Evolutionary conservation across 2,888 invertebrate genomes (phyloP).

Genomic region (Xestia ashworthii): DNA sequence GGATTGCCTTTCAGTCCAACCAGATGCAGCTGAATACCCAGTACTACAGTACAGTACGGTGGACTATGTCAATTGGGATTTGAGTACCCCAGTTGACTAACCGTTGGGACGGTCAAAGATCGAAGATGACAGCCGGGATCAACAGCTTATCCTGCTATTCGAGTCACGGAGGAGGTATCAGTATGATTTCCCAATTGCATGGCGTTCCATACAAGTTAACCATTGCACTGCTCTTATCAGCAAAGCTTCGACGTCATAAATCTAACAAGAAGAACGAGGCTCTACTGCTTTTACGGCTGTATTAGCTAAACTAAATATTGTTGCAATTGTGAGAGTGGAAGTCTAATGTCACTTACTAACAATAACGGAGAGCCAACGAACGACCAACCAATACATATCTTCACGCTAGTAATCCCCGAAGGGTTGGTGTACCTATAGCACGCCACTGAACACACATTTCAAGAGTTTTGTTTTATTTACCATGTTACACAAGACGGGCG

Average conservation of each 20-base stretch:
- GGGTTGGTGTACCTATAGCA: background rate
- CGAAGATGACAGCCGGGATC: background rate
- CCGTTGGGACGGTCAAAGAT: background rate
- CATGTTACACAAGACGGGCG: background rate
- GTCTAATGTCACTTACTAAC: background rate
- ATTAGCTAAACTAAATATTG: background rate
- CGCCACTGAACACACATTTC: background rate
- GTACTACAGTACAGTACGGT: background rate
- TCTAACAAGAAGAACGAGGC: background rate
- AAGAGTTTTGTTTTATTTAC: background rate
- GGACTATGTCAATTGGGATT: no score
- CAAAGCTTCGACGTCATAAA: background rate
- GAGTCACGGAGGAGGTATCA: background rate
- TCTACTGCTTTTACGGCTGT: background rate
- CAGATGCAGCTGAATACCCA: background rate
- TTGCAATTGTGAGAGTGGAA: background rate
- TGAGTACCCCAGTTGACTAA: background rate
- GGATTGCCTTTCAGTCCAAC: background rate
- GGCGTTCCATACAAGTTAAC: background rate
- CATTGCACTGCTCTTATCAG: background rate
- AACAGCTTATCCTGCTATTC: background rate
- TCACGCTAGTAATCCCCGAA: background rate
- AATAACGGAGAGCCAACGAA: background rate
- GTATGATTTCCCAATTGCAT: background rate
- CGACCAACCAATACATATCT: background rate